Percentiles rank a stretch among this genome's conserved stretches.
phyloP scores from a whole-genome alignment of 30 jellyfish, hydroid and myxozoan species.

The Phacellophora camtschatica region DNA sequence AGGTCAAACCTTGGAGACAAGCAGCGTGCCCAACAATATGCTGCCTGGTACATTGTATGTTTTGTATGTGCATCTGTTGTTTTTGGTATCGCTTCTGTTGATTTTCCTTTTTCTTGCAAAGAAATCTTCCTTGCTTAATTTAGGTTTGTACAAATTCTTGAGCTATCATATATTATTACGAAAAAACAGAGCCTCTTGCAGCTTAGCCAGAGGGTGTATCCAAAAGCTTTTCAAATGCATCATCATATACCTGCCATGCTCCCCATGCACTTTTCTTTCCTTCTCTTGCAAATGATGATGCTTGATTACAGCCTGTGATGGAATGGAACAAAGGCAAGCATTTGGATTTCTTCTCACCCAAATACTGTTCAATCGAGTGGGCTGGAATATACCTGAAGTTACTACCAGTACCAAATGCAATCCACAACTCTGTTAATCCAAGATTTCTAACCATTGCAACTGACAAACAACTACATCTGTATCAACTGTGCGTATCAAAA shows the following conservation, averaged over 20 bases:
- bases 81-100: background rate
- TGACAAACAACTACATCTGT: slow-evolving; percentile 31
- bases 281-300: background rate
- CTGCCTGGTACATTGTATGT: slow-evolving; percentile 19
- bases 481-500: slow-evolving; percentile 38
- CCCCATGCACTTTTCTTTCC: slow-evolving; percentile 23
- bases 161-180: background rate
- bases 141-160: background rate
- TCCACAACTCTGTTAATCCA: background rate
- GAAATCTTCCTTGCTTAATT: background rate
- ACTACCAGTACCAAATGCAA: slow-evolving; percentile 7
- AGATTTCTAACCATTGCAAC: background rate
- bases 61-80: background rate
- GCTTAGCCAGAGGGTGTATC: background rate
- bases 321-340: slow-evolving; percentile 5
- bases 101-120: slow-evolving; percentile 10
- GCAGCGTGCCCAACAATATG: slow-evolving; percentile 22
- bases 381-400: background rate
- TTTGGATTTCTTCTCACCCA: background rate
- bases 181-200: background rate
- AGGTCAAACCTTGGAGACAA: background rate
- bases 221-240: background rate
- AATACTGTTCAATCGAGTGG: background rate
- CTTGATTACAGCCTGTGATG: slow-evolving; percentile 20
- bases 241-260: slow-evolving; percentile 4